A percentile compares a stretch with the other conserved stretches of the same genome.
Evolutionary conservation across 2,113 vertebrate species (phyloP).

Genomic region (Marmota flaviventris): DNA sequence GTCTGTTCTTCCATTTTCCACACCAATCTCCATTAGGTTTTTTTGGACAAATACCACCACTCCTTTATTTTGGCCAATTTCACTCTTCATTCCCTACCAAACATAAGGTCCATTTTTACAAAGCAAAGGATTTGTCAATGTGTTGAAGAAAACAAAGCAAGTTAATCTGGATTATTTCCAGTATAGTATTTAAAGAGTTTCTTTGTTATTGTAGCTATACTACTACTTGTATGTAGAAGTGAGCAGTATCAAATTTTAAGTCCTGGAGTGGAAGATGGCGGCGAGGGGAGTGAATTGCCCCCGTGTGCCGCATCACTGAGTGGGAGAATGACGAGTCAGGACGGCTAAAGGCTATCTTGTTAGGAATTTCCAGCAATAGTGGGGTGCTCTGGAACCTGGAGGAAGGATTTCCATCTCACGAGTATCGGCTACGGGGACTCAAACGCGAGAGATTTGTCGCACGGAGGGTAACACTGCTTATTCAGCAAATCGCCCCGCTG

Average conservation of each 20-base stretch:
- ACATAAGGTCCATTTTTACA: background rate
- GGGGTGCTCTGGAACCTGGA: too few relatives aligned
- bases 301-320: too few relatives aligned
- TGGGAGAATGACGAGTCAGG: too few relatives aligned
- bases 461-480: too few relatives aligned
- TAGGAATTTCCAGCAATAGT: too few relatives aligned
- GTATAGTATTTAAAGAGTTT: background rate
- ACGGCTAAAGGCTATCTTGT: too few relatives aligned
- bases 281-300: too few relatives aligned
- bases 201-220: background rate
- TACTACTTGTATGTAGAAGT: background rate
- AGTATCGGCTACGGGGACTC: too few relatives aligned
- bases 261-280: too few relatives aligned
- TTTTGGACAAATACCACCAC: background rate
- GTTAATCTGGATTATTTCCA: background rate
- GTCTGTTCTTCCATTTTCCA: background rate
- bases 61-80: background rate
- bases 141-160: background rate
- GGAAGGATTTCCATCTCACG: too few relatives aligned
- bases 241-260: background rate
- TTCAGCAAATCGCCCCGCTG: too few relatives aligned
- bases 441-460: too few relatives aligned
- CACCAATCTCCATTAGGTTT: background rate
- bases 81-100: background rate
- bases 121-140: background rate